Evolutionary conservation across 1,140 invertebrate genomes (phyloP), one percentile per base, ranked within the genome.

Genomic region (Rhopalosiphum padi): DNA sequence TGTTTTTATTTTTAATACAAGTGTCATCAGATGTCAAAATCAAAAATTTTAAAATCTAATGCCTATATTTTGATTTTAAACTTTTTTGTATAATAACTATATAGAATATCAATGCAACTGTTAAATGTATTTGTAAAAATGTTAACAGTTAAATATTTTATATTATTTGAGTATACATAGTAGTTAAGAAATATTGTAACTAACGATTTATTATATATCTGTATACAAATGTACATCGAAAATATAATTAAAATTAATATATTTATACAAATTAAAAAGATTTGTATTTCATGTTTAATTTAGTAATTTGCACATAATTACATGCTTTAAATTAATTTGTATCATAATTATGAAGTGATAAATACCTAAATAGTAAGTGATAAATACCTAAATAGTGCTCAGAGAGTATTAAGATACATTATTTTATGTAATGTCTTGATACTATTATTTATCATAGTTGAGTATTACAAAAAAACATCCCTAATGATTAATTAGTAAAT

Each of bases 201-300:
- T 90, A 90, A 60, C 53, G 6, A 60, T 60, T 60, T 90, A 90
- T 60, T 60, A 60, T 41, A 60, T 60, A 90, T 90, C 0, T 90
- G 53, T 90, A 90, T 60, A 90, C 35, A 60, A 90, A 60, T 90
- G 88, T 90, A 90, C 88, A 90, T 90, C 88, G 88, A 90, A 90
- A 41, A 60, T 90, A 60, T 60, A 90, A 90, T 90, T 41, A 41
- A 90, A 90, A 35, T 60, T 55, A 90, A 90, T 90, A 90, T 60
- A 90, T 90, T 90, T 90, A 90, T 60, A 90, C 15, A 88, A 88
- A 88, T 53, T 53, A 22, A 53, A 51, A 88, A 51, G 35, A 88
- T 51, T 46, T 87, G 7, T 48, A 48, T 25, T 41, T 9, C 9
- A 85, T 43, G 15, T 43, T 48, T 77, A n/a, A 68, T 18, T 68